Base-by-base conservation (phyloP, 2,888 invertebrate genomes). In the Leptinotarsa juncta region DNA sequence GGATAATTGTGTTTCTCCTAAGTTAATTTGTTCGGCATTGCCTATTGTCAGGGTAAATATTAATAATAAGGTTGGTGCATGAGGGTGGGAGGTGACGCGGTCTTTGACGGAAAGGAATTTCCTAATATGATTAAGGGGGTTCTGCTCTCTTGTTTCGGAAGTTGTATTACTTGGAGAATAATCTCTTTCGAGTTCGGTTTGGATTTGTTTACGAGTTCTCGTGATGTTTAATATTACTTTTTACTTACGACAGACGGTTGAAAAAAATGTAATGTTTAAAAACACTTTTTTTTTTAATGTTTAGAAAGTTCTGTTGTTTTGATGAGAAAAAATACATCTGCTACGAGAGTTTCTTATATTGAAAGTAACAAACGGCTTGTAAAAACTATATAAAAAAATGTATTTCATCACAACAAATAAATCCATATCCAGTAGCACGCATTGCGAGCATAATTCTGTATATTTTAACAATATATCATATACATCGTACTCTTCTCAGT, bases 1-100 rank as follows among this genome's bases (percentile, higher is more conserved):
- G 74, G 80, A 77, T 84, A 83, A 84, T 84, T 83, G 80, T 83
- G 82, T 82, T 82, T 80, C 76, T 80, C 74, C 70, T 83, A 82
- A 84, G 82, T 83, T 82, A 81, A 83, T 84, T 83, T 83, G 79
- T 77, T 69, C 70, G 69, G 78, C 78, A 80, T 80, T 78, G 79
- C 79, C 82, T 81, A 82, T 84, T 82, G 83, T 81, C 71, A 53
- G 65, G 68, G 71, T 70, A 65, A 65, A 68, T 55, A 57, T 72
- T 75, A 72, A 72, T 75, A 67, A 70, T 49, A 32, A 42, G 48
- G 57, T 42, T 42, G 55, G 68, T n/a, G 32, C 26, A 68, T 42
- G 62, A 62, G 68, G 57, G 48, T 23, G 60, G 67, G 62, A 51
- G 50, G 50, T 60, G 18, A 50, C 18, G 42, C 42, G 53, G 49